Percentiles rank a stretch among this genome's conserved stretches.
phyloP scores from a whole-genome alignment of 2,797 vertebrate genomes.

The Sarcoramphus papa region DNA sequence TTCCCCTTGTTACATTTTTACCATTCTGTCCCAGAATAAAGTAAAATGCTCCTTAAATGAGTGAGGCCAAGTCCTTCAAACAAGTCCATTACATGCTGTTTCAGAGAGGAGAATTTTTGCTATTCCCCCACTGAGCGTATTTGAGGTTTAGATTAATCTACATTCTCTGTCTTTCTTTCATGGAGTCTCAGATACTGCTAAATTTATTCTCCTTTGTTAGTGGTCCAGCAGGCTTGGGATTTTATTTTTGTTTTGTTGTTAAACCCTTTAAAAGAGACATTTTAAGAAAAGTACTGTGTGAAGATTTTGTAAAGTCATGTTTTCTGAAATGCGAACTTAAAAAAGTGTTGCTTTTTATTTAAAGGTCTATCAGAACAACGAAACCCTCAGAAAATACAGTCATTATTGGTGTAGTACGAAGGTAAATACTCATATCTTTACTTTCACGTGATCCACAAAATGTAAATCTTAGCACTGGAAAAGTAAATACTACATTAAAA shows the following conservation, averaged over 20 bases:
- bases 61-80: background rate
- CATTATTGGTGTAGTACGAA: constrained; percentile 94
- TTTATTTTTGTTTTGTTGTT: background rate
- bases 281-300: background rate
- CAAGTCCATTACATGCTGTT: background rate
- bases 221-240: background rate
- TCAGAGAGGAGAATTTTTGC: background rate
- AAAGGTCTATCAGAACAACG: constrained; percentile 91
- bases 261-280: background rate
- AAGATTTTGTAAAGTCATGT: background rate
- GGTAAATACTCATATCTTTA: constrained; percentile 74
- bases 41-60: background rate
- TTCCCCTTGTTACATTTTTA: background rate
- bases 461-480: background rate
- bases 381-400: constrained; percentile 94
- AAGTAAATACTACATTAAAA: background rate
- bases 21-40: background rate
- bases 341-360: constrained; percentile 40
- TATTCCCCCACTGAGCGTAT: background rate
- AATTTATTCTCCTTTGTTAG: background rate
- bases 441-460: constrained; percentile 9
- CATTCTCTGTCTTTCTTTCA: background rate
- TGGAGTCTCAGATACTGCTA: background rate
- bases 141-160: background rate
- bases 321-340: constrained; percentile 17